Conservation (phyloP, 2,797 vertebrate genomes). For the Halcyon leucocephala region DNA sequence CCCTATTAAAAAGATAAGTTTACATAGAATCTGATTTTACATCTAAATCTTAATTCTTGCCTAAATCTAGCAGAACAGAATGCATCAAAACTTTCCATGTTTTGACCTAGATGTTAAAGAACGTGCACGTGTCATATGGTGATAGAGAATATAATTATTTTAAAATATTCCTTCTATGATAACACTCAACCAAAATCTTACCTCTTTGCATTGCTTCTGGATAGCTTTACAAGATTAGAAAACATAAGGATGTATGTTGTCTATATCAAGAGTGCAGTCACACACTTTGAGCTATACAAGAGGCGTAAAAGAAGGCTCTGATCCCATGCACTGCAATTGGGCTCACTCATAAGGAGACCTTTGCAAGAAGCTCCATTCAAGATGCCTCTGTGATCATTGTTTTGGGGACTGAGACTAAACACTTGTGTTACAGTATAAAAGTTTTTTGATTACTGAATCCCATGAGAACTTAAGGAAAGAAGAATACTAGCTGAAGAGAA, state of each 20-base stretch:
- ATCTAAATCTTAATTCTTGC: background rate
- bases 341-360: background rate
- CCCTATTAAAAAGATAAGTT: background rate
- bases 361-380: background rate
- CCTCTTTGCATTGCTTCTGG: background rate
- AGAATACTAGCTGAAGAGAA: conserved; percentile 22
- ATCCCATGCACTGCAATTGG: rapidly evolving
- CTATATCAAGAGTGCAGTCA: background rate
- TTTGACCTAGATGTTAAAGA: background rate
- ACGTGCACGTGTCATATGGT: no score
- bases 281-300: background rate
- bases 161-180: background rate
- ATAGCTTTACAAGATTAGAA: background rate
- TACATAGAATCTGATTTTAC: background rate
- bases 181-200: background rate
- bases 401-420: background rate
- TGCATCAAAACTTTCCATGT: background rate
- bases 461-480: conserved; percentile 43
- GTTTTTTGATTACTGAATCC: conserved; percentile 16
- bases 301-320: background rate
- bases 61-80: background rate
- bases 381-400: background rate
- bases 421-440: background rate
- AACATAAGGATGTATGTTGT: background rate
- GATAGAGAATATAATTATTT: background rate